Conservation (phyloP, 2,888 invertebrate species). For the Leuctra nigra region DNA sequence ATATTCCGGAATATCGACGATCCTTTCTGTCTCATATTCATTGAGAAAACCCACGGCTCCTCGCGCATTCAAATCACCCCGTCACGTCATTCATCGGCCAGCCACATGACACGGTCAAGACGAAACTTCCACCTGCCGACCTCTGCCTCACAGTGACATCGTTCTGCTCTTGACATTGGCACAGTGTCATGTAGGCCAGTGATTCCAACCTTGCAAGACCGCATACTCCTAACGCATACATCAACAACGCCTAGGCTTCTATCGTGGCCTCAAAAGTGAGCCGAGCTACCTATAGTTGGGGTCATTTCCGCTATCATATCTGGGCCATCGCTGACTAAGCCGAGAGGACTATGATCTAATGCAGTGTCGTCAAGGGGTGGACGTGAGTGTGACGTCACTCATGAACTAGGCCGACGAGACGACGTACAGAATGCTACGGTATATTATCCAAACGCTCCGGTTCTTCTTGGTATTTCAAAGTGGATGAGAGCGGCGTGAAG, state of each 20-base stretch:
- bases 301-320: constrained; percentile 23
- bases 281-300: constrained; percentile 4
- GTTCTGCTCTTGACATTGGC: too few species aligned
- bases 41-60: too few species aligned
- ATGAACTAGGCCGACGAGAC: background rate
- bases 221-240: background rate
- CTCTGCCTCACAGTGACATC: too few species aligned
- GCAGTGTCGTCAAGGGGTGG: constrained; percentile 9
- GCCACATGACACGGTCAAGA: too few species aligned
- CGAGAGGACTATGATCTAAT: constrained; percentile 2
- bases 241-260: background rate
- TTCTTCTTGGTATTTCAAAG: constrained; percentile 1
- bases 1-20: too few species aligned
- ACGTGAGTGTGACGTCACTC: background rate
- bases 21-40: too few species aligned
- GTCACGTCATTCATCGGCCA: too few species aligned
- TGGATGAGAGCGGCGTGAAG: background rate
- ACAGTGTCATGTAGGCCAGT: background rate
- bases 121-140: too few species aligned
- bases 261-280: constrained; percentile 12
- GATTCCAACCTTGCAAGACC: background rate
- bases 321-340: constrained; percentile 14
- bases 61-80: too few species aligned
- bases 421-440: background rate
- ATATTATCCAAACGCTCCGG: constrained; percentile 7